Evolutionary conservation across 2,888 invertebrate genomes (phyloP), one percentile per base, ranked within the genome.

Genomic region (Blera fallax): DNA sequence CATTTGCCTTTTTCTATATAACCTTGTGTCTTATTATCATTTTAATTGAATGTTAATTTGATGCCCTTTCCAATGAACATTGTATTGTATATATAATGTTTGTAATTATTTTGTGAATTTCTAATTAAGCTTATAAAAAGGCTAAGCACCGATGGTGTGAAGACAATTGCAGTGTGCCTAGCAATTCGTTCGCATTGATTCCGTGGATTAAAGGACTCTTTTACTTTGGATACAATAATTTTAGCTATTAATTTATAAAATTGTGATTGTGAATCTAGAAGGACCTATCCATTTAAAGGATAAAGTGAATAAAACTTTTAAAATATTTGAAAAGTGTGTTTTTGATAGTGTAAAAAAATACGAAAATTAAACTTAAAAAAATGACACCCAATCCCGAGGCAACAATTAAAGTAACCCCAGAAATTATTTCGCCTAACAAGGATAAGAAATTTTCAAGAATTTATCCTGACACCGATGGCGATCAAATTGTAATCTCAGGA

Each of bases 401-500:
- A 50, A 45, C 45, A 16, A 54, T 48, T 21, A 18, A 69, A 10
- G 48, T 40, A 14, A 58, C 54, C 40, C 72, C 70, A 1, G 79
- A 81, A 52, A 52, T 27, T 32, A 14, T 58, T 48, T 56, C 78
- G 24, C 11, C 77, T 7, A 89, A 88, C 45, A 89, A 89, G 24
- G 48, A 88, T 82, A 90, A 90, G 80, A 91, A 90, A 69, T 89
- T 87, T 69, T 90, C 91, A 0, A 87, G 92, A 79, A 74, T 89
- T n/a, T 89, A 73, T 72, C 90, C 91, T 1, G 91, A 91, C n/a
- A 89, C 91, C 21, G 91, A 91, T 58, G 93, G 92, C 1, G 93
- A 94, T 87, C 93, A 93, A 87, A 91, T 94, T 74, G 94, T 94
- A 8, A 94, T 94, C 58, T 92, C 93, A 67, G 94, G 95, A 34